Percentiles rank a stretch among this genome's conserved stretches.
These are phyloP conservation scores for Agrilus cyanescens DNA, from an alignment of 2,888 invertebrate species.

Conservation along the genomic window DNA sequence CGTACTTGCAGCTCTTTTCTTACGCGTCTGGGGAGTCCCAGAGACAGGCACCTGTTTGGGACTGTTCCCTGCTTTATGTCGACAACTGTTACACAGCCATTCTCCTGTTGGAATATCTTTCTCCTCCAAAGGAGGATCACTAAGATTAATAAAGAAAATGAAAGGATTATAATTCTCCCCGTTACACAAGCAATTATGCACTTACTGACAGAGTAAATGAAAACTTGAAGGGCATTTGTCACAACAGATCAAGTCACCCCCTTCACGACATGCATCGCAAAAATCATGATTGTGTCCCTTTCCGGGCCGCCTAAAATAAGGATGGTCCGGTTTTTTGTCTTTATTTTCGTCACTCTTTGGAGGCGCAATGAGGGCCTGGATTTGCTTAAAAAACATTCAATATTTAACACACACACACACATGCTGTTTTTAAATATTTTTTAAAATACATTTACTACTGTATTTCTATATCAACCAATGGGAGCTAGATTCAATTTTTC, in stretches of 20 bases:
- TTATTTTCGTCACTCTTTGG: slow-evolving; percentile 66
- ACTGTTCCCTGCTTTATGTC: slow-evolving; percentile 32
- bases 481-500: too few species aligned
- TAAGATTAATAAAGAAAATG: slow-evolving; percentile 33
- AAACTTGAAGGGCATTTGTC: slow-evolving; percentile 94
- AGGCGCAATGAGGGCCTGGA: slow-evolving; percentile 78
- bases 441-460: too few species aligned
- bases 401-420: slow-evolving; percentile 9
- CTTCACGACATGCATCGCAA: slow-evolving; percentile 90
- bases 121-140: slow-evolving; percentile 86
- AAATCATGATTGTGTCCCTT: slow-evolving; percentile 84
- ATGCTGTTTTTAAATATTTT: slow-evolving; percentile 12
- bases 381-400: slow-evolving; percentile 51
- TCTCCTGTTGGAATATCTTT: slow-evolving; percentile 82
- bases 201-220: slow-evolving; percentile 91
- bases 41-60: slow-evolving; percentile 20
- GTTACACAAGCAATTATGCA: slow-evolving; percentile 15
- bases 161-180: slow-evolving; percentile 1
- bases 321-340: slow-evolving; percentile 51
- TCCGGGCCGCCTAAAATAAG: slow-evolving; percentile 76
- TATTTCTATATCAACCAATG: too few species aligned
- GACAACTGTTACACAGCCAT: slow-evolving; percentile 85
- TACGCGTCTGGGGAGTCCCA: slow-evolving; percentile 24
- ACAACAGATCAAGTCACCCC: slow-evolving; percentile 90
- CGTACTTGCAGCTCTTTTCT: slow-evolving; percentile 27